These are phyloP conservation scores for Notospermus geniculatus DNA, from an alignment of 1,140 invertebrate species.

Conservation along the genomic window DNA sequence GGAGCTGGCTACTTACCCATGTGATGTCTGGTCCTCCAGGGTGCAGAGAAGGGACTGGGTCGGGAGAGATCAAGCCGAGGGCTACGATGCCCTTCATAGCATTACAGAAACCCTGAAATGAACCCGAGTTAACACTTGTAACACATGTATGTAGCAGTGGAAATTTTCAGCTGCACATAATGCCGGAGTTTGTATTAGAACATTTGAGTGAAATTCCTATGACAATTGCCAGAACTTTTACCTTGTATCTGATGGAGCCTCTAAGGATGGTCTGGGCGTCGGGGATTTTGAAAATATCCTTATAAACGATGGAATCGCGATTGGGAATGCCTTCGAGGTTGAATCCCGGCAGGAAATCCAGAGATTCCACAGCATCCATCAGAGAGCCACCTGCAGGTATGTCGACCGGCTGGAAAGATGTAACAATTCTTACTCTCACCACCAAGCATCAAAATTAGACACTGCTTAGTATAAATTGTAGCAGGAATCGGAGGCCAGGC, in stretches of 20 bases:
- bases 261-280: conserved; percentile 82
- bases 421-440: conserved; percentile 6
- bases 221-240: conserved; percentile 31
- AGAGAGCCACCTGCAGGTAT: conserved; percentile 85
- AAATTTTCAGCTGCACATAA: too few species aligned
- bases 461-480: neutral
- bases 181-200: too few species aligned
- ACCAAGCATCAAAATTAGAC: neutral
- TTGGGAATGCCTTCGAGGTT: conserved; percentile 96
- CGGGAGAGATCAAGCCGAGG: conserved; percentile 83
- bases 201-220: neutral
- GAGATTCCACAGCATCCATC: conserved; percentile 71
- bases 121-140: neutral
- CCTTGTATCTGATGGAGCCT: conserved; percentile 86
- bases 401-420: conserved; percentile 74
- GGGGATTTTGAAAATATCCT: conserved; percentile 75
- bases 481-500: too few species aligned
- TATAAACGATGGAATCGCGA: conserved; percentile 89
- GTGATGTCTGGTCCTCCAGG: conserved; percentile 93
- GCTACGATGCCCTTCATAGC: conserved; percentile 81
- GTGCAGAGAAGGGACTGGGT: conserved; percentile 84
- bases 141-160: too few species aligned
- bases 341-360: conserved; percentile 94
- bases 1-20: conserved; percentile 68
- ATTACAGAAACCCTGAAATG: conserved; percentile 76